Percentiles rank a stretch among this genome's conserved stretches.
Evolutionary conservation across 2,888 invertebrate genomes (phyloP).

Genomic region (Dorcus parallelipipedus): DNA sequence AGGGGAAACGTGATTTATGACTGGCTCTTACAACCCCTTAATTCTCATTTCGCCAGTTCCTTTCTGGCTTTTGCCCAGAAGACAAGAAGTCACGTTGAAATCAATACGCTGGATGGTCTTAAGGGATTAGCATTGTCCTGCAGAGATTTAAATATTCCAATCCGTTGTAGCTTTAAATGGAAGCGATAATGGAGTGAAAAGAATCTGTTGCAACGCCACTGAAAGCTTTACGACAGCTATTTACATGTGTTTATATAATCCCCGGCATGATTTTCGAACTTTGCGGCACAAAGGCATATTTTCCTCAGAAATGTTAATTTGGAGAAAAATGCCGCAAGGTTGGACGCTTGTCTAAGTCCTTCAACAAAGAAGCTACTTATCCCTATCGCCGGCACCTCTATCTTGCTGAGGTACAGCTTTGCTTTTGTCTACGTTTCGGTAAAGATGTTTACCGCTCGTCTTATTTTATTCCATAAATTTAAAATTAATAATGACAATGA

Average conservation of each 20-base stretch:
- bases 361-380: slow-evolving; percentile 4
- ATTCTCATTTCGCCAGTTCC: no score
- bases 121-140: no score
- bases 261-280: slow-evolving; percentile 3
- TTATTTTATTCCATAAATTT: background rate
- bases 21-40: background rate
- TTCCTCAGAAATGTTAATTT: slow-evolving; percentile 6
- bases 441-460: background rate
- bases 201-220: background rate
- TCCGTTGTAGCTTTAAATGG: no score
- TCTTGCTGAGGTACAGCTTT: slow-evolving; percentile 8
- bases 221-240: slow-evolving; percentile 8
- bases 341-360: background rate
- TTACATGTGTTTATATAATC: slow-evolving; percentile 8
- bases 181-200: no score
- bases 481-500: background rate
- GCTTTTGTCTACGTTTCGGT: background rate
- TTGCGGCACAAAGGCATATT: slow-evolving; percentile 1
- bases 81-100: no score
- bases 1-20: background rate
- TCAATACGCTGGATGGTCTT: no score
- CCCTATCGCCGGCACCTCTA: background rate
- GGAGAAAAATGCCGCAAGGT: slow-evolving; percentile 1
- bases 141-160: no score
- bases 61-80: no score